Base-by-base conservation (phyloP, 2,797 vertebrate genomes). In the Neosalanx taihuensis region DNA sequence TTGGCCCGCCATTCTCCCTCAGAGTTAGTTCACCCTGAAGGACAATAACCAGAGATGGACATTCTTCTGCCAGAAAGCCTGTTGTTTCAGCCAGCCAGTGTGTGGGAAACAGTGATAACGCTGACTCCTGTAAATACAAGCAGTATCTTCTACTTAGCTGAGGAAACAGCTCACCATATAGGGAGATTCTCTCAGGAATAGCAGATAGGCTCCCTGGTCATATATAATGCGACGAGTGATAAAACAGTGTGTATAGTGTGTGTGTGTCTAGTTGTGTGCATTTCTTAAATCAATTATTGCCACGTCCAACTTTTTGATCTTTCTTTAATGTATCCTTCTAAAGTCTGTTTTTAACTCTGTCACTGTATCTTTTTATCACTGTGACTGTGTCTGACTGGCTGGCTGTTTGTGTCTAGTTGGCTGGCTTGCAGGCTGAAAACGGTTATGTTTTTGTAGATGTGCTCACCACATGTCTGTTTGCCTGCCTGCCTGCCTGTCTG, bases 91-190 rank as follows among this genome's bases (percentile, higher is more conserved):
- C 57, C 57, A 23, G 41, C 18, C 63, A 23, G 26, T 5, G 20
- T 1, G 62, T 56, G 69, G 26, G 66, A 2, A 75, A 35, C 20
- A 26, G 18, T 61, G 30, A 67, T 31, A 46, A n/a, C 46, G 62
- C 10, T 35, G 18, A 35, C 51, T 13, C 30, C 29, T 56, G 64
- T 41, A 53, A 69, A 49, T 67, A 5, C 30, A 59, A 69, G 46
- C 20, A 72, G 66, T 37, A 49, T 58, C 56, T 37, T 71, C 61
- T 61, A 80, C 31, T 41, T 67, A 57, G 20, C 58, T 76, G 20
- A 61, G 66, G 66, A 69, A 71, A 63, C n/a, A 31, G 49, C 7
- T 17, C 17, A 63, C 12, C 13, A 30, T 33, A 33, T 31, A 35
- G 12, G 61, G 61, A 9, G 35, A 33, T 18, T 64, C 62, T 64